Conservation (phyloP, 2,113 vertebrate genomes). For the Megatriorchis doriae region DNA sequence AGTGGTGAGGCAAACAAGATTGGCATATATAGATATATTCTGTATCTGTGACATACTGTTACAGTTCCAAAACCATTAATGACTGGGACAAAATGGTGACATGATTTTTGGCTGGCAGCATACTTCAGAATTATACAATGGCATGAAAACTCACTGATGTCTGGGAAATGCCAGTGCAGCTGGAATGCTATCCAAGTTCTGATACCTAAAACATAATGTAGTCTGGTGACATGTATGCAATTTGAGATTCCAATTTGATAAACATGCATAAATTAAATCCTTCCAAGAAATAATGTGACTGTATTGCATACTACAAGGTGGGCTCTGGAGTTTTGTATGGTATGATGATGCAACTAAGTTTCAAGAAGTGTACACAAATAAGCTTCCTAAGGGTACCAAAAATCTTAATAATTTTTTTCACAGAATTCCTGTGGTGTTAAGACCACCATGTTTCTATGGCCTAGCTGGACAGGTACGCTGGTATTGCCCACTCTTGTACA, state of each 20-base stretch:
- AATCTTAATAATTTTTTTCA: background rate
- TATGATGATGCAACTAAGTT: background rate
- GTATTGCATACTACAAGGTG: background rate
- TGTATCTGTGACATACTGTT: accelerated
- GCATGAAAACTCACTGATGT: background rate
- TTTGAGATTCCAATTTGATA: background rate
- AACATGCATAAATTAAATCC: background rate
- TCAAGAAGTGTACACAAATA: background rate
- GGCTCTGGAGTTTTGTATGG: background rate
- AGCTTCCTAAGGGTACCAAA: background rate
- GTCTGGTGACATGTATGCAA: background rate
- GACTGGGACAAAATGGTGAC: background rate
- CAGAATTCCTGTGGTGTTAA: background rate
- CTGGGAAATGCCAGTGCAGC: background rate
- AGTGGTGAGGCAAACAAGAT: background rate
- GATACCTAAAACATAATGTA: background rate
- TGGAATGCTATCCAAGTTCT: background rate
- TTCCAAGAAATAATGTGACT: background rate
- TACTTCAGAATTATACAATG: background rate
- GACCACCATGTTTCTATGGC: background rate
- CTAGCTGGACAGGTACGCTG: background rate
- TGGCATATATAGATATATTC: background rate
- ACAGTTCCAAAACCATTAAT: background rate
- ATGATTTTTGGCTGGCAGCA: background rate
- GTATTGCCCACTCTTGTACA: background rate